Conservation (phyloP, 2,113 vertebrate genomes). For the Elephantulus edwardii region DNA sequence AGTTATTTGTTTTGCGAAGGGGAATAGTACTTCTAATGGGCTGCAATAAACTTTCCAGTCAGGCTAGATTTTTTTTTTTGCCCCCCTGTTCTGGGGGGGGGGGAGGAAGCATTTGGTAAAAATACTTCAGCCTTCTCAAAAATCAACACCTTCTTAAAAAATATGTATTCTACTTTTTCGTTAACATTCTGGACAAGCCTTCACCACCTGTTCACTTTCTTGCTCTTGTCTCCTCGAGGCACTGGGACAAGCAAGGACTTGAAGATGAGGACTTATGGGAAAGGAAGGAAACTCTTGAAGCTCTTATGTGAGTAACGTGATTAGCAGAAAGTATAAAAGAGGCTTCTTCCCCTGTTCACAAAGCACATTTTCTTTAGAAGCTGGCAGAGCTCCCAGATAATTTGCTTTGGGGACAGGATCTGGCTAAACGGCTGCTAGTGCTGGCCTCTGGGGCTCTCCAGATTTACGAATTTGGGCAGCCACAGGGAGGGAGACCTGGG, state of each 20-base stretch:
- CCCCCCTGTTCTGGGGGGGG: background rate
- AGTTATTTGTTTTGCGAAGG: conserved; percentile 54
- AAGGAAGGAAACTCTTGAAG: background rate
- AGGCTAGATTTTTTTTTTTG: background rate
- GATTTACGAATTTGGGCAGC: conserved; percentile 29
- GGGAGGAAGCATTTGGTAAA: conserved; percentile 1
- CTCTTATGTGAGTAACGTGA: conserved; percentile 42
- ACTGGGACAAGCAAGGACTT: conserved; percentile 41
- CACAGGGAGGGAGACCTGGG: background rate
- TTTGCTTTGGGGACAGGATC: conserved; percentile 70
- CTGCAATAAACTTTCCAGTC: conserved; percentile 18
- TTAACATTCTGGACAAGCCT: background rate
- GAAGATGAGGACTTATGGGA: conserved; percentile 38
- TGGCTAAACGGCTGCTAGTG: conserved; percentile 42
- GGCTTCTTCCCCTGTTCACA: conserved; percentile 41
- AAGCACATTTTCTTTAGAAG: conserved; percentile 48
- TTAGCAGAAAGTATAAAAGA: conserved; percentile 42
- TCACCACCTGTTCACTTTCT: background rate
- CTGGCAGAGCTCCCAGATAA: conserved; percentile 66
- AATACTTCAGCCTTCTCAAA: background rate
- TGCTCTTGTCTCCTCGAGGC: background rate
- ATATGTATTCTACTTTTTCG: background rate
- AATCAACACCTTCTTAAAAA: background rate
- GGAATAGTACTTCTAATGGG: background rate
- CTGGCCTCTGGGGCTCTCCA: background rate